Conservation (phyloP, 2,888 invertebrate species). For the Pollenia labialis region DNA sequence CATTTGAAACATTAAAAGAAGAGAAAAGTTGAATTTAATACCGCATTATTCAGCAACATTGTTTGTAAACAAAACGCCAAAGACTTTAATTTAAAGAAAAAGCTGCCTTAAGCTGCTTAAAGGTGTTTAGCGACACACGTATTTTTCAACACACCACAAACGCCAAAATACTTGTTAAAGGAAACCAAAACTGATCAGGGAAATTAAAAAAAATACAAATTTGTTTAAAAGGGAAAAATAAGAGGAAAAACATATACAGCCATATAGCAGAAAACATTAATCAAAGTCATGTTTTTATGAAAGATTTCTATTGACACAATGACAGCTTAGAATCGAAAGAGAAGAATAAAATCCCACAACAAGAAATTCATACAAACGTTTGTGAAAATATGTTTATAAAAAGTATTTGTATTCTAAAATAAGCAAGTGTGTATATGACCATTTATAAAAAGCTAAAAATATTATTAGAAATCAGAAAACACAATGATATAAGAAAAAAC, state of each 20-base stretch:
- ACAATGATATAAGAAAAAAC: slow-evolving; percentile 6
- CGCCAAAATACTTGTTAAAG: neutral
- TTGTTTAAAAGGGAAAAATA: slow-evolving; percentile 18
- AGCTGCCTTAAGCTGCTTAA: slow-evolving; percentile 62
- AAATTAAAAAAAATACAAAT: slow-evolving; percentile 6
- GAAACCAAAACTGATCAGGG: neutral
- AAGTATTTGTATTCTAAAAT: neutral
- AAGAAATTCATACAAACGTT: slow-evolving; percentile 20
- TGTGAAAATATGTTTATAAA: neutral
- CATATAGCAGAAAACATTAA: slow-evolving; percentile 60
- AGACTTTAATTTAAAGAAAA: slow-evolving; percentile 4
- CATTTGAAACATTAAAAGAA: slow-evolving; percentile 5
- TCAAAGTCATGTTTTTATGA: slow-evolving; percentile 68
- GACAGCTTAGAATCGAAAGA: slow-evolving; percentile 64
- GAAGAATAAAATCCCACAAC: slow-evolving; percentile 12
- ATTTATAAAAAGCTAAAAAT: slow-evolving; percentile 19
- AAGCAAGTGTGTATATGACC: neutral
- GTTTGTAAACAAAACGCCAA: slow-evolving; percentile 45
- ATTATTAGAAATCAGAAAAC: neutral
- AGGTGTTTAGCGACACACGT: slow-evolving; percentile 50
- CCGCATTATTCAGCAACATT: slow-evolving; percentile 39
- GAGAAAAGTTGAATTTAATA: neutral
- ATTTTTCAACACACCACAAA: slow-evolving; percentile 16
- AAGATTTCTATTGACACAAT: slow-evolving; percentile 71
- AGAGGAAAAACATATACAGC: neutral